Evolutionary conservation across 2,113 vertebrate genomes (phyloP).

Genomic region (Patagioenas fasciata): DNA sequence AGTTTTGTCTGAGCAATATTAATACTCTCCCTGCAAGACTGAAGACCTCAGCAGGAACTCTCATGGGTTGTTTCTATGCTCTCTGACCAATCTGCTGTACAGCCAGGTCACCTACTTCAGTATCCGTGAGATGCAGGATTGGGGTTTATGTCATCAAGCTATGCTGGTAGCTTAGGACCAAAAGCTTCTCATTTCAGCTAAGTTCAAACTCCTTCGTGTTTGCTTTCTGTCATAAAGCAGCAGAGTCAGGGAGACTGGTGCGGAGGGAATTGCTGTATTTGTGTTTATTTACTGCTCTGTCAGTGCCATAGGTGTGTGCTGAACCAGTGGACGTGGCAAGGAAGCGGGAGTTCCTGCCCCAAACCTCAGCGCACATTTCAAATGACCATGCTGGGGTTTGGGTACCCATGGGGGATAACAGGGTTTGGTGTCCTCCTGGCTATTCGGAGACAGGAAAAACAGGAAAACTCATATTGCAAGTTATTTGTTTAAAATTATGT

Average conservation of each 20-base stretch:
- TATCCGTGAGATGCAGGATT: neutral
- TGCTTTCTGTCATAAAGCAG: neutral
- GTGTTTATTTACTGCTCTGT: neutral
- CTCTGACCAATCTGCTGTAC: neutral
- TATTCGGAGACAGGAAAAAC: neutral
- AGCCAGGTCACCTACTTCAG: neutral
- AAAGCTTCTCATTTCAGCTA: neutral
- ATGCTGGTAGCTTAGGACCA: neutral
- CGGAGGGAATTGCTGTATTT: neutral
- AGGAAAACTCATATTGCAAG: neutral
- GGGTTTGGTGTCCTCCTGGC: neutral
- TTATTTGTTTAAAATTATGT: neutral
- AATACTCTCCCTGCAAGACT: neutral
- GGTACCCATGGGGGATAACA: neutral
- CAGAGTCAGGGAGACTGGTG: neutral
- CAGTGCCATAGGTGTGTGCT: neutral
- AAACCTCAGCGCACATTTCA: accelerated
- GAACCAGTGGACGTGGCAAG: neutral
- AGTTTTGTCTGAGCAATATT: neutral
- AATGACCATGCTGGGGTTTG: neutral
- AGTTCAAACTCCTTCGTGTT: neutral
- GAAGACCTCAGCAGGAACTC: neutral
- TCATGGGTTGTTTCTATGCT: neutral
- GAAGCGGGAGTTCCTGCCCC: neutral
- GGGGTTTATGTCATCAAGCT: neutral